Evolutionary conservation across 2,888 invertebrate species (phyloP), one percentile per base, ranked within the genome.

Genomic region (Sipunculus nudus): DNA sequence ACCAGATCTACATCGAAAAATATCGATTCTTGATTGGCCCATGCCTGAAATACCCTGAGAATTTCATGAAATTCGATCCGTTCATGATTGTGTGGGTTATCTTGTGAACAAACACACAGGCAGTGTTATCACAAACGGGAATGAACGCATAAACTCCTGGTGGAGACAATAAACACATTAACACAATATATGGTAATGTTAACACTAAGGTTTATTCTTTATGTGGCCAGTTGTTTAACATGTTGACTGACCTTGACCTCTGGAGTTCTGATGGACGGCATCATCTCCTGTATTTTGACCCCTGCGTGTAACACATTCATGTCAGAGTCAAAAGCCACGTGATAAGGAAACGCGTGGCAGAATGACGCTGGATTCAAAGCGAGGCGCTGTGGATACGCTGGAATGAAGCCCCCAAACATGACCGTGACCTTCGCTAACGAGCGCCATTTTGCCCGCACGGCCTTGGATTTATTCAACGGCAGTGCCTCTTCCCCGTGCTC

Each of bases 271-370:
- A 73, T 71, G 0, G 56, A 46, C 5, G 74, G 72, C 73, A 77
- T 75, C 52, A 73, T 25, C 56, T 73, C 64, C 61, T 76, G 75
- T 1, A 71, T 60, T 39, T 60, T 59, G 35, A 71, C 54, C 19
- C 73, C 77, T 5, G 72, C 67, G 56, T 77, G 77, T n/a, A 73
- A 64, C 2, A 76, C 63, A 13, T 59, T 63, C 75, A 77, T 71
- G 2, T 72, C 65, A 1, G 54, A 48, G 61, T 73, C 69, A 48
- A 76, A 67, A 2, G 74, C 67, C 26, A 77, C 16, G 61, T 77
- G 76, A 53, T 70, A 77, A 10, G 76, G 76, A 39, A 76, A 76
- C 3, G 74, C 65, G 28, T 75, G 68, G 38, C 75, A 75, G 58
- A 77, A 77, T 59, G 70, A 63, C 5, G 65, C 63, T 2, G 75